These are phyloP conservation scores for Catajapyx aquilonaris DNA, from an alignment of 1,140 invertebrate genomes.

Conservation along the genomic window DNA sequence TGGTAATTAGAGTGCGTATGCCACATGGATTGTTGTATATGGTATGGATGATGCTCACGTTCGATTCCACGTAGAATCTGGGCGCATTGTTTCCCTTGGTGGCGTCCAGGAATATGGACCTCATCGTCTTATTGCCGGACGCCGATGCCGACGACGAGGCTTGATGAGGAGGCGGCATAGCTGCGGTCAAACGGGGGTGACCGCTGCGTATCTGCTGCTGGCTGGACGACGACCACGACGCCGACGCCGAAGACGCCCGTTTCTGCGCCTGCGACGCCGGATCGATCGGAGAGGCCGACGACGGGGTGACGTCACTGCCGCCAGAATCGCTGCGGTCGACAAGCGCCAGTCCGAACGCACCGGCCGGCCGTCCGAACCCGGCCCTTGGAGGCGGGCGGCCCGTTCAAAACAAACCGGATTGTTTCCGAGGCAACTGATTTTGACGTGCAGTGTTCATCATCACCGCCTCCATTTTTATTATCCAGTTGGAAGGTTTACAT, in stretches of 20 bases:
- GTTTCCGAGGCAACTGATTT: neutral
- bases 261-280: neutral
- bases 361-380: slow-evolving; percentile 14
- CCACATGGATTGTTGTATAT: slow-evolving; percentile 38
- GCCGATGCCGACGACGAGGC: slow-evolving; percentile 2
- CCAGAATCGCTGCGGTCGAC: neutral
- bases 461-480: neutral
- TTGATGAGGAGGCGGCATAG: too few species aligned
- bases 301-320: slow-evolving; percentile 2
- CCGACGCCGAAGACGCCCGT: neutral
- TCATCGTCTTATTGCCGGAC: too few species aligned
- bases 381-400: slow-evolving; percentile 6
- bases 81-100: slow-evolving; percentile 14
- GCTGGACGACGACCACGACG: neutral
- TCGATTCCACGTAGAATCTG: too few species aligned
- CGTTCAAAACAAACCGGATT: neutral
- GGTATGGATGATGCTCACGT: slow-evolving; percentile 35
- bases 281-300: neutral
- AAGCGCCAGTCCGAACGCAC: slow-evolving; percentile 1
- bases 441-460: neutral
- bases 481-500: too few species aligned
- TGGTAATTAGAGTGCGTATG: slow-evolving; percentile 41
- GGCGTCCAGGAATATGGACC: slow-evolving; percentile 1
- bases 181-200: neutral
- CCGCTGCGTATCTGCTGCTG: neutral